Percentiles rank a stretch among this genome's conserved stretches.
Evolutionary conservation across 2,797 vertebrate species (phyloP).

Genomic region (Rallus crepitans): DNA sequence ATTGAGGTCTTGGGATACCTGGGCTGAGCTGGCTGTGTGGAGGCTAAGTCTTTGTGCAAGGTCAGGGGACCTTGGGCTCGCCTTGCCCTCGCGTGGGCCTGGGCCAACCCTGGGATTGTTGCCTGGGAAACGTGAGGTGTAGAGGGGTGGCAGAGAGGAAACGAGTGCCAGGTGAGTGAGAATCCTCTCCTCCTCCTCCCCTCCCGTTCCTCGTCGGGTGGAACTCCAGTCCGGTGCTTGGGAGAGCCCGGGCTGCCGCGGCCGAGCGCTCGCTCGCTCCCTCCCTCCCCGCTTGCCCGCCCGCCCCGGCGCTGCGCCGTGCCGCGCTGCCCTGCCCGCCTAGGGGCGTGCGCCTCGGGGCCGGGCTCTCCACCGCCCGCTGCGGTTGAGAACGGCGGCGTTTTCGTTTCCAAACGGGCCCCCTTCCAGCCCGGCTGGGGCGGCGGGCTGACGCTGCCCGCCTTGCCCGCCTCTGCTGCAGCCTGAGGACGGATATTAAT

Average conservation of each 20-base stretch:
- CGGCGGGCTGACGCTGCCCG: not conserved
- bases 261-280: not conserved
- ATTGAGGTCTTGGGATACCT: no score
- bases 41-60: rapidly evolving
- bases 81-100: rapidly evolving
- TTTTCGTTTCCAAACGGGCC: conserved; percentile 37
- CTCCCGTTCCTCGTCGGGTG: not conserved
- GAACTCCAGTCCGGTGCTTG: not conserved
- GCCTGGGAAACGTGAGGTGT: no score
- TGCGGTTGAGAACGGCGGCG: not conserved
- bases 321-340: not conserved
- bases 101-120: no score
- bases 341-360: not conserved
- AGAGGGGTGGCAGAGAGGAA: rapidly evolving
- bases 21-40: no score
- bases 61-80: rapidly evolving
- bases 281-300: no score
- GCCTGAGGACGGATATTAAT: not conserved
- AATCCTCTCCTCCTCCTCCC: not conserved
- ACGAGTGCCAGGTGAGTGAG: rapidly evolving
- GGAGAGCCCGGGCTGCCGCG: not conserved
- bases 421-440: not conserved
- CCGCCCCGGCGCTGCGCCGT: not conserved
- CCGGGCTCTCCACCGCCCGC: not conserved
- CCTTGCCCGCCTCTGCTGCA: not conserved